These are phyloP conservation scores for Andrena haemorrhoa DNA, from an alignment of 2,888 invertebrate genomes.

Conservation along the genomic window DNA sequence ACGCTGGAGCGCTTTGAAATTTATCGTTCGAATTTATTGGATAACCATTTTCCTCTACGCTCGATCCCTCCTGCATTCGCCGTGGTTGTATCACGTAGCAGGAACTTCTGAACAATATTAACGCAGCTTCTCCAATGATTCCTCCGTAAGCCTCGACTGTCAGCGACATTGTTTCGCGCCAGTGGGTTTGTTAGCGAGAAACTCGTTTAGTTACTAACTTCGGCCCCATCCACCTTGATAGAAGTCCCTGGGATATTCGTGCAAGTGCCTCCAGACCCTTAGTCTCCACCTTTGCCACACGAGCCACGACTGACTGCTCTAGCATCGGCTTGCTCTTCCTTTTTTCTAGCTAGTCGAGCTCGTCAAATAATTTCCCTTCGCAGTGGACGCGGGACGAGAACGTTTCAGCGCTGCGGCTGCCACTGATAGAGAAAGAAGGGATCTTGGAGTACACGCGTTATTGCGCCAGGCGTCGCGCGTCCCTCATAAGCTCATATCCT, in stretches of 20 bases:
- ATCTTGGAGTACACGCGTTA: too few species aligned
- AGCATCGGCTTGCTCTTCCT: not conserved
- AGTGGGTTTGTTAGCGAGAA: conserved; percentile 74
- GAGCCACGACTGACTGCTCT: conserved; percentile 29
- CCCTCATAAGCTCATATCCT: not conserved
- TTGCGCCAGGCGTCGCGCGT: not conserved
- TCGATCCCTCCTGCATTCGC: conserved; percentile 27
- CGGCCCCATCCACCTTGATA: conserved; percentile 61
- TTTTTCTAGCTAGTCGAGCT: too few species aligned
- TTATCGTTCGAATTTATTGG: conserved; percentile 63
- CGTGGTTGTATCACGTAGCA: conserved; percentile 58
- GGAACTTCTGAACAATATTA: conserved; percentile 71
- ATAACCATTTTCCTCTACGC: conserved; percentile 51
- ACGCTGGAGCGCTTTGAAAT: conserved; percentile 19
- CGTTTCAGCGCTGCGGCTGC: not conserved
- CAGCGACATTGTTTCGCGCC: conserved; percentile 73
- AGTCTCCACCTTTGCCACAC: conserved; percentile 32
- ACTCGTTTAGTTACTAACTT: conserved; percentile 75
- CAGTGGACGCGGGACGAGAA: not conserved
- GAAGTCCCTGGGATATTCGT: conserved; percentile 62
- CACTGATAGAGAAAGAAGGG: too few species aligned
- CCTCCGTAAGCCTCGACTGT: conserved; percentile 69
- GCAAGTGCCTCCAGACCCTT: conserved; percentile 52
- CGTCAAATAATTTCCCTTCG: not conserved
- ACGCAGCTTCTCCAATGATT: conserved; percentile 66